These are phyloP conservation scores for Myxocyprinus asiaticus DNA, from an alignment of 2,113 vertebrate species.

Conservation along the genomic window DNA sequence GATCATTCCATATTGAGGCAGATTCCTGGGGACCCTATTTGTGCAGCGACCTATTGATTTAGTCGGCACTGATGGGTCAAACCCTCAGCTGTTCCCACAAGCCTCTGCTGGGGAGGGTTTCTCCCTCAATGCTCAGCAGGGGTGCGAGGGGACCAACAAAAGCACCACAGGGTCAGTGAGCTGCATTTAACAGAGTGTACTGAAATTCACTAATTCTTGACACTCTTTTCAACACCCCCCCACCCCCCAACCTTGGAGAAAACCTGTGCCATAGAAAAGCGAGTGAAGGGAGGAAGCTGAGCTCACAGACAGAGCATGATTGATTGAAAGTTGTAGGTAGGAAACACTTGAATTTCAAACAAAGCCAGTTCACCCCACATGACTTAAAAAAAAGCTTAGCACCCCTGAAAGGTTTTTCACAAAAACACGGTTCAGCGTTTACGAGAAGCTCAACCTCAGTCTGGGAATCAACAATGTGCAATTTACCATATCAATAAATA, in stretches of 20 bases:
- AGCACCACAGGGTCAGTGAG: slow-evolving; percentile 61
- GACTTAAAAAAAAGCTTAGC: slow-evolving; percentile 34
- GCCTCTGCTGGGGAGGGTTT: slow-evolving; percentile 73
- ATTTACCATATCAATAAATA: slow-evolving; percentile 7
- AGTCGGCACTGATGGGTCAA: slow-evolving; percentile 77
- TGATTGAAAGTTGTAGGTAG: slow-evolving; percentile 63
- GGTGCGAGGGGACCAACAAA: slow-evolving; percentile 67
- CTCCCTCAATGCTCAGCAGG: slow-evolving; percentile 77
- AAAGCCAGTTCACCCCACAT: slow-evolving; percentile 56
- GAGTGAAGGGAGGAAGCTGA: slow-evolving; percentile 20
- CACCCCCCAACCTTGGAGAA: slow-evolving; percentile 27
- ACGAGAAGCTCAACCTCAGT: neutral
- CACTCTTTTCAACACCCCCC: slow-evolving; percentile 42
- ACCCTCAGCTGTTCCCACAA: slow-evolving; percentile 77
- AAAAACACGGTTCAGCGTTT: neutral
- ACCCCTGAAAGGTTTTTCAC: neutral
- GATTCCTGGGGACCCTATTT: slow-evolving; percentile 73
- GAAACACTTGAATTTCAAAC: slow-evolving; percentile 56
- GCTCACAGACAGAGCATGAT: slow-evolving; percentile 60
- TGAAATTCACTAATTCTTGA: slow-evolving; percentile 60
- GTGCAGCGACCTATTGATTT: slow-evolving; percentile 77
- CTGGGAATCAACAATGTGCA: slow-evolving; percentile 24
- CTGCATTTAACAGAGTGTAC: slow-evolving; percentile 65
- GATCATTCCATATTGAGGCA: slow-evolving; percentile 60
- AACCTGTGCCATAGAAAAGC: slow-evolving; percentile 50